A percentile compares a stretch with the other conserved stretches of the same genome.
Evolutionary conservation across 2,113 vertebrate species (phyloP).

Genomic region (Gobiocypris rarus): DNA sequence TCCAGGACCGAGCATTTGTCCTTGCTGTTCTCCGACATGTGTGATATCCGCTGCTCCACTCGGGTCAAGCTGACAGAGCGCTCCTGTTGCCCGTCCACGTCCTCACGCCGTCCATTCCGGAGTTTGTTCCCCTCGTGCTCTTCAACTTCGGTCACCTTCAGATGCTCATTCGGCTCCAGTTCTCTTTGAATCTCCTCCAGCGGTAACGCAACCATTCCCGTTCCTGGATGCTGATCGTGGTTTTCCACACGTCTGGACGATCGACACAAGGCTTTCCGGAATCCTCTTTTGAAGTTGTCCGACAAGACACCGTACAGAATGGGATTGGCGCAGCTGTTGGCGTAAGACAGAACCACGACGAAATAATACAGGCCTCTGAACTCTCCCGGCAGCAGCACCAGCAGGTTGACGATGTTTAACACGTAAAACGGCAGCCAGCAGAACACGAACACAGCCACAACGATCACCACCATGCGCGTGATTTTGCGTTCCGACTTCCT

Average conservation of each 20-base stretch:
- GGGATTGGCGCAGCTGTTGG: constrained; percentile 96
- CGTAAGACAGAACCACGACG: constrained; percentile 92
- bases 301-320: constrained; percentile 95
- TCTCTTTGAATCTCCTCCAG: constrained; percentile 69
- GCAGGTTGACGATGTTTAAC: constrained; percentile 91
- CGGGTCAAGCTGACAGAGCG: constrained; percentile 33
- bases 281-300: constrained; percentile 93
- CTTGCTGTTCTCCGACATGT: constrained; percentile 52
- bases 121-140: constrained; percentile 62
- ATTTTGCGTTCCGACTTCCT: constrained; percentile 89
- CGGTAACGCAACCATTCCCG: constrained; percentile 40
- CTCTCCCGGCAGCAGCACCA: constrained; percentile 86
- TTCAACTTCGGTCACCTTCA: constrained; percentile 9
- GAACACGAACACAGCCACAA: constrained; percentile 89
- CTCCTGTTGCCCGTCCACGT: constrained; percentile 27
- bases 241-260: constrained; percentile 82
- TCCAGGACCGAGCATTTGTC: constrained; percentile 73
- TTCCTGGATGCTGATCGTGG: constrained; percentile 72
- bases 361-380: constrained; percentile 90
- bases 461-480: constrained; percentile 93
- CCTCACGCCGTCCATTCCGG: constrained; percentile 55
- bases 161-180: constrained; percentile 45
- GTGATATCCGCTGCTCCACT: constrained; percentile 35
- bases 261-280: constrained; percentile 86
- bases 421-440: constrained; percentile 95